Evolutionary conservation across 2,888 invertebrate genomes (phyloP).

Genomic region (Dryomyza anilis): DNA sequence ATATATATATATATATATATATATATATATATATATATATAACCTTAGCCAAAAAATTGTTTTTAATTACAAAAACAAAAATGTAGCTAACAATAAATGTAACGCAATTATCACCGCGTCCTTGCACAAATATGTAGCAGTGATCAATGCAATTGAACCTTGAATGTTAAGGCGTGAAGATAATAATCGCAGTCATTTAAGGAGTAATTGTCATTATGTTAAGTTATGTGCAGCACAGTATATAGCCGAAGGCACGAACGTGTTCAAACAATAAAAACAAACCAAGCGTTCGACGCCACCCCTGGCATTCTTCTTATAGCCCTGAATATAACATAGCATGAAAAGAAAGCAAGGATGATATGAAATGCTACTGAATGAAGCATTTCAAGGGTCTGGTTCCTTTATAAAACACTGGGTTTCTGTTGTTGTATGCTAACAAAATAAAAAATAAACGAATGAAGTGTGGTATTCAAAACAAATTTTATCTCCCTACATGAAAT

Average conservation of each 20-base stretch:
- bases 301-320: conserved; percentile 46
- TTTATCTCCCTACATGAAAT: conserved; percentile 21
- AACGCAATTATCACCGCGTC: not conserved
- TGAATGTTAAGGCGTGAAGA: conserved; percentile 36
- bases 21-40: too few species aligned
- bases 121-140: not conserved
- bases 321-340: conserved; percentile 39
- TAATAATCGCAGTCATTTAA: conserved; percentile 46
- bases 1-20: too few species aligned
- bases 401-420: conserved; percentile 41
- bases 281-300: conserved; percentile 51
- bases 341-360: conserved; percentile 41
- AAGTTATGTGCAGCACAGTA: conserved; percentile 47
- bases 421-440: conserved; percentile 46
- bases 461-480: conserved; percentile 25
- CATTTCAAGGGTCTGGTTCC: conserved; percentile 33
- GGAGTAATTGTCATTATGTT: conserved; percentile 54
- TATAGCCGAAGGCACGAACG: conserved; percentile 37
- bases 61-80: too few species aligned
- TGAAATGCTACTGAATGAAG: conserved; percentile 45
- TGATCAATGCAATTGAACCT: not conserved
- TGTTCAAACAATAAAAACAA: conserved; percentile 54
- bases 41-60: too few species aligned
- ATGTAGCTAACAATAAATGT: too few species aligned
- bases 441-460: conserved; percentile 26